Evolutionary conservation across 1,140 invertebrate species (phyloP).

Genomic region (Ceratosolen fusciceps): DNA sequence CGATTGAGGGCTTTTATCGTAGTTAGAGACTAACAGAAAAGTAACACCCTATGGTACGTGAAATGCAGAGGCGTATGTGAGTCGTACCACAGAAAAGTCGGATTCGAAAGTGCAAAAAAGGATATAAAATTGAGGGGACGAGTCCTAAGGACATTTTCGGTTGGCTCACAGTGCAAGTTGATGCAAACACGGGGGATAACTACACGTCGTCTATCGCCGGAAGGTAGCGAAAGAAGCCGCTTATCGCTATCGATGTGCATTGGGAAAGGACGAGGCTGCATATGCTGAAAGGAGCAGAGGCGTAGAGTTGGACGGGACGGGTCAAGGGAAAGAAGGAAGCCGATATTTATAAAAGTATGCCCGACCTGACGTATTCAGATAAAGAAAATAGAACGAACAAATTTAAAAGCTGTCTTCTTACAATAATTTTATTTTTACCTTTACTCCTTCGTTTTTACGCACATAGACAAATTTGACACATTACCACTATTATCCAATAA

Average conservation of each 20-base stretch:
- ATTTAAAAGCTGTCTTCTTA: not conserved
- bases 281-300: not conserved
- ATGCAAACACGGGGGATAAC: constrained; percentile 24
- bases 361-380: not conserved
- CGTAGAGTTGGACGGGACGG: too few relatives aligned
- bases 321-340: not conserved
- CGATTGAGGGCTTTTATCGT: constrained; percentile 49
- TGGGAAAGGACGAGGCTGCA: not conserved
- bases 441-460: too few relatives aligned
- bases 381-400: constrained; percentile 7
- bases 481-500: too few relatives aligned
- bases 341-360: constrained; percentile 22
- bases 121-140: not conserved
- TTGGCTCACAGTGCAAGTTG: not conserved
- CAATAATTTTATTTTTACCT: not conserved
- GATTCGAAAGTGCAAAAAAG: not conserved
- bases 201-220: constrained; percentile 22
- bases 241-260: constrained; percentile 41
- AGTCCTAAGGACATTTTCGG: constrained; percentile 35
- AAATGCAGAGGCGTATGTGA: not conserved
- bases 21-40: constrained; percentile 35
- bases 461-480: too few relatives aligned
- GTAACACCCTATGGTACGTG: constrained; percentile 31
- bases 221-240: constrained; percentile 29
- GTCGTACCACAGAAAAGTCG: not conserved